These are phyloP conservation scores for Hirtodrosophila alboralis DNA, from an alignment of 2,888 invertebrate genomes.

Conservation along the genomic window DNA sequence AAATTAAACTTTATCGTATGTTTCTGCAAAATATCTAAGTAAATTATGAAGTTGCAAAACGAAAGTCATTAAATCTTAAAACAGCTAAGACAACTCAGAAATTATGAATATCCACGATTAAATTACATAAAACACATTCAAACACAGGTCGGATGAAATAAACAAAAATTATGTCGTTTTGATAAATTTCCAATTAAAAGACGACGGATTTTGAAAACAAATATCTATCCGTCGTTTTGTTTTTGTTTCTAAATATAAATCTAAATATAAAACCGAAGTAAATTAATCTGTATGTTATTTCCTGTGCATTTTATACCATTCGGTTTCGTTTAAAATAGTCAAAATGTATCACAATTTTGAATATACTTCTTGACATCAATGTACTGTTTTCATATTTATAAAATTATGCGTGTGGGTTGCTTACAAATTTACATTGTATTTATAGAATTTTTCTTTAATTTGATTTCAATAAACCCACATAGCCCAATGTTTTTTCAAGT, in stretches of 20 bases:
- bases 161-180: conserved; percentile 5
- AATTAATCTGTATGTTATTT: conserved; percentile 16
- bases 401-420: conserved; percentile 26
- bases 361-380: conserved; percentile 43
- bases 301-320: conserved; percentile 43
- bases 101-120: conserved; percentile 18
- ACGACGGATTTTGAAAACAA: conserved; percentile 64
- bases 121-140: conserved; percentile 23
- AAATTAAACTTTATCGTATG: conserved; percentile 23
- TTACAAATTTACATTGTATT: conserved; percentile 29
- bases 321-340: conserved; percentile 52
- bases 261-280: conserved; percentile 30
- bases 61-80: conserved; percentile 11
- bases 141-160: conserved; percentile 20
- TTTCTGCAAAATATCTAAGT: conserved; percentile 5
- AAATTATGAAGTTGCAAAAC: conserved; percentile 1
- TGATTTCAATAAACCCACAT: conserved; percentile 56
- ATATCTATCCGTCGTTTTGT: conserved; percentile 58
- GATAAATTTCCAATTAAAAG: conserved; percentile 6
- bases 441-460: conserved; percentile 31
- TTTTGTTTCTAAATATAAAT: no score
- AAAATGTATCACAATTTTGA: conserved; percentile 77
- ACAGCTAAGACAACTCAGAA: conserved; percentile 17
- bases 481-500: conserved; percentile 33
- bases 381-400: conserved; percentile 17